Evolutionary conservation across 2,797 vertebrate species (phyloP).

Genomic region (Lithobates pipiens): DNA sequence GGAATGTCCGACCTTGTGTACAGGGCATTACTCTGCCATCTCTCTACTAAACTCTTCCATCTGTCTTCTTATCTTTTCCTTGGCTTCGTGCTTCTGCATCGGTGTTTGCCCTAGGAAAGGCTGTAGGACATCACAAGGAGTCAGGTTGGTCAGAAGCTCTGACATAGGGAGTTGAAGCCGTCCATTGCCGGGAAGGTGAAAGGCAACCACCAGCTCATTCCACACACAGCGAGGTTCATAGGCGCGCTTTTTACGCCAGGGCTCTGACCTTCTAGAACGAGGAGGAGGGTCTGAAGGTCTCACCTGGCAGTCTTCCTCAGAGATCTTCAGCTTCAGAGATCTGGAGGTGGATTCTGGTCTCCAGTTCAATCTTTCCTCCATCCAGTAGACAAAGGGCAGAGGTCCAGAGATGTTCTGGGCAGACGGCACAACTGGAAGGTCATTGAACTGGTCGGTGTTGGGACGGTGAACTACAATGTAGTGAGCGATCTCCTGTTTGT

Average conservation of each 20-base stretch:
- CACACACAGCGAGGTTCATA: constrained; percentile 8
- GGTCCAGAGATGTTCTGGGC: background rate
- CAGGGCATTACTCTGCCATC: too few species aligned
- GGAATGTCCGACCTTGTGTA: too few species aligned
- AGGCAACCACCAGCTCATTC: constrained; percentile 43
- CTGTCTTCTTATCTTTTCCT: background rate
- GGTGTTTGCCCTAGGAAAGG: background rate
- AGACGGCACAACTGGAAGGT: background rate
- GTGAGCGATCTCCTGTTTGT: constrained; percentile 39
- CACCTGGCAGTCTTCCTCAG: background rate
- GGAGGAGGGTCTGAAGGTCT: background rate
- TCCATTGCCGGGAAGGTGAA: constrained; percentile 10
- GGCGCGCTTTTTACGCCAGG: background rate
- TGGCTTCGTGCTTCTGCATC: background rate
- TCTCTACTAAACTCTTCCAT: too few species aligned
- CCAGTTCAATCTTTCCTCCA: constrained; percentile 17
- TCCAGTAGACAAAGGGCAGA: background rate
- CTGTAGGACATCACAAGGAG: background rate
- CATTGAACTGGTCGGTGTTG: background rate
- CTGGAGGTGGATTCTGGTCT: constrained; percentile 16
- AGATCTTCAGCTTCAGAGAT: background rate
- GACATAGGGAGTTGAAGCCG: background rate
- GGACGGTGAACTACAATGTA: constrained; percentile 27
- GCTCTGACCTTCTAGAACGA: background rate
- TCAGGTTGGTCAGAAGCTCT: background rate